Base-by-base conservation (phyloP, 2,797 vertebrate genomes). In the Ceyx erithaca region DNA sequence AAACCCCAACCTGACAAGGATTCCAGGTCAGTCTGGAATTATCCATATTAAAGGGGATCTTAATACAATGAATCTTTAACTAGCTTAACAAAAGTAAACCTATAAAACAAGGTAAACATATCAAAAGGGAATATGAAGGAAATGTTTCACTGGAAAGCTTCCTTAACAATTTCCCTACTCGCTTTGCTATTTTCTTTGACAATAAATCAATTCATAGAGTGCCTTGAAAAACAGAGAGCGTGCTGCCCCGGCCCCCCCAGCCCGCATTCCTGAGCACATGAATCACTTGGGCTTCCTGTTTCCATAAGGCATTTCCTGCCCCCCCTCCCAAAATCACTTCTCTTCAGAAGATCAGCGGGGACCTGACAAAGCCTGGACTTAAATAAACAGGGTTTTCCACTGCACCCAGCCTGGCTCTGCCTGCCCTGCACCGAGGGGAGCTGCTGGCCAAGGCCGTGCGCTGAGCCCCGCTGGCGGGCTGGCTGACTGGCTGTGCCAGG, bases 261-360 rank as follows among this genome's bases (percentile, higher is more conserved):
- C 97, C 88, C 93, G 97, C 98, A 99, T 99, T 99, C 98, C 98
- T 98, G 97, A 97, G 96, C 98, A 98, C 98, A 98, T 99, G 98
- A 99, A 99, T 99, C 99, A 99, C 98, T 99, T 97, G 97, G 97
- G 98, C 98, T 99, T 98, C 99, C 98, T 98, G 98, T 98, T 99
- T 99, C 98, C 98, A 98, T 97, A 98, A 99, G 98, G 99, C 98
- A 99, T 99, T 99, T 99, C 99, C 99, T 98, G 98, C 97, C 33
- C 67, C 67, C 67, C 98, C 97, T 72, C 92, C 91, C 87, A 97
- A 96, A 98, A 97, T 97, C 95, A 97, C 96, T 97, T 97, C 98
- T 98, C 97, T 98, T 97, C 97, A 98, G 97, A 97, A 98, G 98
- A 98, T 97, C 97, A 98, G 98, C 97, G 96, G 98, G 98, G 98